Evolutionary conservation across 1,140 invertebrate species (phyloP), one percentile per base, ranked within the genome.

Genomic region (Lasioglossum baleicum): DNA sequence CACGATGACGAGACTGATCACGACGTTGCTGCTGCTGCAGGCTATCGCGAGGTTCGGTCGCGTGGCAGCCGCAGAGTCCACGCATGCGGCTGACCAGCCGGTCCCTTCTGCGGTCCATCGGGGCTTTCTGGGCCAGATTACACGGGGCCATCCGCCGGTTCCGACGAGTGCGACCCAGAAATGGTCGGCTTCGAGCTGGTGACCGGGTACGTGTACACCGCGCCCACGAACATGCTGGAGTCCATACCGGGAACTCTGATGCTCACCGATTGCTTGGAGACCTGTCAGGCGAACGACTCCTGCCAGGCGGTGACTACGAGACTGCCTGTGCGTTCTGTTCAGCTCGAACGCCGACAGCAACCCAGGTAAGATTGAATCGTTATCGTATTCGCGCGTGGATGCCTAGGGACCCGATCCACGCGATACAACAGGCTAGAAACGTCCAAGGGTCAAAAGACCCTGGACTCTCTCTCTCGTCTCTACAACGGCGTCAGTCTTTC

Each of bases 231-330:
- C 92, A 96, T 98, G 87, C 94, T 98, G 75, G 97, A 98, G 92
- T 96, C 97, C 76, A 96, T 98, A 90, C 97, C 97, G 20, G 97
- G 97, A 77, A 98, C 97, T 56, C 94, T 98, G 78, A 97, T 98
- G 96, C 94, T 99, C 85, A 97, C 97, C 87, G 97, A 98, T 92
- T 99, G 98, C 93, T 94, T 98, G 80, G 97, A 98, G 93, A 96
- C 96, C 85, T 99, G 98, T 93, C 96, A 97, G 91, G 94, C 95
- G 86, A 98, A 98, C 93, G 95, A 97, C 92, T 96, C 96, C 84
- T 99, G 98, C 93, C 95, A 96, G 89, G 96, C 97, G 81, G 96
- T 98, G 98, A 98, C 94, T 99, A 98, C 94, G 98, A 99, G 94
- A 99, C 98, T 98, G 98, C 68, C 95, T 98, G 40, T 99, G 98